A percentile compares a stretch with the other conserved stretches of the same genome.
Conservation (phyloP, 2,888 invertebrate species). For the Scaptomyza parva region DNA sequence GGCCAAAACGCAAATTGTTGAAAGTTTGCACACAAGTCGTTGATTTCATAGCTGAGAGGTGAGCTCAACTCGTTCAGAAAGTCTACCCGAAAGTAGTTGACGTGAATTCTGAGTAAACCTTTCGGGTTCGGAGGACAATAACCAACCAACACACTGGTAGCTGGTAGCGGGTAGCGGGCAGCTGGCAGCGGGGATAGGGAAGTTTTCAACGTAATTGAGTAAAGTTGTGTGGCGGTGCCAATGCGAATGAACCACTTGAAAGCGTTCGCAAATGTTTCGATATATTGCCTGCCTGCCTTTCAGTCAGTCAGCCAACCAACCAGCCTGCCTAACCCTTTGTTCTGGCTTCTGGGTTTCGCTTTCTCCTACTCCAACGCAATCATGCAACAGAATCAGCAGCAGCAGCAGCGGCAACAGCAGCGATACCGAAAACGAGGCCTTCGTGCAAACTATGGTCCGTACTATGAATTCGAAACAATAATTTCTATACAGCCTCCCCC, state of each 20-base stretch:
- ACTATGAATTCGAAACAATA: conserved; percentile 71
- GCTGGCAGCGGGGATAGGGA: conserved; percentile 21
- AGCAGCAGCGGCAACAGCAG: conserved; percentile 11
- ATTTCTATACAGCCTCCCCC: conserved; percentile 56
- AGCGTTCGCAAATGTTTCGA: conserved; percentile 73
- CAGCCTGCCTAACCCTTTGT: not conserved
- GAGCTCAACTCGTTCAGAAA: conserved; percentile 80
- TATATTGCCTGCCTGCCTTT: conserved; percentile 60
- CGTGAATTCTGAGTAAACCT: conserved; percentile 54
- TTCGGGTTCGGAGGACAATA: conserved; percentile 39
- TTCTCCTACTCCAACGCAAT: not conserved
- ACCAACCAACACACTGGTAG: not conserved
- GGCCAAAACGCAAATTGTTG: conserved; percentile 80
- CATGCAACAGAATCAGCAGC: conserved; percentile 24
- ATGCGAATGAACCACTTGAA: conserved; percentile 71
- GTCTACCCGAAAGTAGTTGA: conserved; percentile 78
- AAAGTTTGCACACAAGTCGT: conserved; percentile 79
- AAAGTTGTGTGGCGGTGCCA: conserved; percentile 72
- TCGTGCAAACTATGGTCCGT: conserved; percentile 30
- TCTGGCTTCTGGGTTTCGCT: not conserved
- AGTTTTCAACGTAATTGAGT: conserved; percentile 70
- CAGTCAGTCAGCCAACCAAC: too few species aligned
- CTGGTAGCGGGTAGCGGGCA: too few species aligned
- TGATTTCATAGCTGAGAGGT: conserved; percentile 81
- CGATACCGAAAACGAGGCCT: conserved; percentile 9